phyloP scores from a whole-genome alignment of 1,140 invertebrate genomes.

The Aphis gossypii region DNA sequence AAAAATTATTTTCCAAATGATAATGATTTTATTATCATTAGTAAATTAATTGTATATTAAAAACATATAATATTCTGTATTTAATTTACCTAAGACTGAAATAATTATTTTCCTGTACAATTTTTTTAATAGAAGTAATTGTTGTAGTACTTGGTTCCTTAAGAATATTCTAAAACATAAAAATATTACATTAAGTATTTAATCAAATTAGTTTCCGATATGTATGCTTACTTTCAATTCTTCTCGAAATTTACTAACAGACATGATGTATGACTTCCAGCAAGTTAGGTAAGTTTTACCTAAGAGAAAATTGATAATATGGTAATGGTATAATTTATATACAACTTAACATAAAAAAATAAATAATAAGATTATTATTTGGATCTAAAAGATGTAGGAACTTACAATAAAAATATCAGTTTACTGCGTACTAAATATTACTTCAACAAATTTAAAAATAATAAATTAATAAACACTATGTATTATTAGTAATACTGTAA shows the following conservation, averaged over 20 bases:
- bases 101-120: slow-evolving; percentile 30
- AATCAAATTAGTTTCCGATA: background rate
- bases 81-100: slow-evolving; percentile 45
- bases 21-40: background rate
- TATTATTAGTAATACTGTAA: too few species aligned
- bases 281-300: background rate
- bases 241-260: slow-evolving; percentile 34
- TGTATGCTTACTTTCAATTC: slow-evolving; percentile 16
- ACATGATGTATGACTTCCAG: background rate
- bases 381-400: background rate
- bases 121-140: slow-evolving; percentile 42
- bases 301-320: background rate
- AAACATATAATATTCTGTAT: background rate
- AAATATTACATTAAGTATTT: background rate
- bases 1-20: background rate
- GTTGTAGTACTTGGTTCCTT: slow-evolving; percentile 26
- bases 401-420: background rate
- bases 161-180: slow-evolving; percentile 23
- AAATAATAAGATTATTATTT: background rate
- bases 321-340: background rate
- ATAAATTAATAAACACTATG: too few species aligned
- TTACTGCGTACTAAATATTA: background rate
- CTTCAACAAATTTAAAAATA: background rate
- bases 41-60: background rate
- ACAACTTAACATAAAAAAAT: background rate